Base-by-base conservation (phyloP, 2,797 vertebrate genomes). In the Amblyopsis hoosieri region DNA sequence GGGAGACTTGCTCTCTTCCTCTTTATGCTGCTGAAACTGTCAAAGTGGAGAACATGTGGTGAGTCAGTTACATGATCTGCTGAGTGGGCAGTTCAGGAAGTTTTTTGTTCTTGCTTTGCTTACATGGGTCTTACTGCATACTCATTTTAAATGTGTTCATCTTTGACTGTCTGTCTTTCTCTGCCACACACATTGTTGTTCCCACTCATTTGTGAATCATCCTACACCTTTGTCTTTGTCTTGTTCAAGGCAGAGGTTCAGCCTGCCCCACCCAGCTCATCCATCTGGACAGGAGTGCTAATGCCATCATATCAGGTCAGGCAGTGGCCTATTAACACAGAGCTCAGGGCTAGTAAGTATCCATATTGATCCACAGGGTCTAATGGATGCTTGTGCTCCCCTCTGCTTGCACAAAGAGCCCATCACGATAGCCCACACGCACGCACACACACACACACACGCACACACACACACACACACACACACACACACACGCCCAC, bases 311-410 rank as follows among this genome's bases (percentile, higher is more conserved):
- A 86, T 76, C 72, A 72, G 56, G 55, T 47, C 5, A 15, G 45
- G 68, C 79, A 85, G 76, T 78, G 78, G 79, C 76, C 89, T 86
- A 84, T 89, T 88, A 90, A 29, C 80, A 67, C 42, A n/a, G 83
- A 76, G 63, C 74, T 72, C 4, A 59, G 76, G 82, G 82, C 81
- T 83, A 65, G 75, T 82, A 79, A 75, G 67, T 68, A 87, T 86
- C 85, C 78, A 79, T 93, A 92, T 86, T 89, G 88, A 92, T 92
- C 88, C 57, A 71, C 49, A 58, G 77, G 72, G 75, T 86, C 85
- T 93, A 92, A 93, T 92, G 90, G 89, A 85, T 4, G 84, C 86
- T 80, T 74, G 85, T 29, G 85, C 73, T 86, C 82, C 74, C 78
- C 74, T 82, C 84, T 83, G 79, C 86, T 84, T 85, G 82, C 75